Evolutionary conservation across 2,888 invertebrate genomes (phyloP), one percentile per base, ranked within the genome.

Genomic region (Bhutanitis thaidina): DNA sequence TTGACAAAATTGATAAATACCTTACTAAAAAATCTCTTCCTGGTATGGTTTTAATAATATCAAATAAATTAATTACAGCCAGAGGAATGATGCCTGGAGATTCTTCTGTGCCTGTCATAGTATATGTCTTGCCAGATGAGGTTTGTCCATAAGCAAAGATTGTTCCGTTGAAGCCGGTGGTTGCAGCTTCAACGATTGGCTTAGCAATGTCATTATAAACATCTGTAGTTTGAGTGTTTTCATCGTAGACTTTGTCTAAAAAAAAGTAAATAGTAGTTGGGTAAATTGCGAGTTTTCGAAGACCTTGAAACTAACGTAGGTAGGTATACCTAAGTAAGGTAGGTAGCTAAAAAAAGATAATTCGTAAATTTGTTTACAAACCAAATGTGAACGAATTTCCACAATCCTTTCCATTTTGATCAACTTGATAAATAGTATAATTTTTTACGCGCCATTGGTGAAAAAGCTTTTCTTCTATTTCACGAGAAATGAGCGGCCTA

Each of bases 131-230:
- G 47, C 97, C 97, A 0, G 96, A 96, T 0, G 96, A 95, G 3
- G 97, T 97, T 77, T 97, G 97, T 7, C 97, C 97, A 74, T 97
- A 97, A 0, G 97, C 96, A 83, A 97, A 96, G 58, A 97, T 93
- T 0, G 97, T 97, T 1, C 96, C 96, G 74, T 96, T 96, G 62
- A 95, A 93, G 1, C 96, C 96, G 56, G 92, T 90, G 10, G 94
- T 87, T 0, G 93, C 92, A 0, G 94, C 91, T 55, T 93, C 90
- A 1, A 96, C 93, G 55, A 96, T 93, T 0, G 94, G 94, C 61
- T 92, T 91, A 0, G 93, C 94, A 58, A 95, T 85, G 49, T 88
- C 90, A 57, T 93, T 75, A 69, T 94, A 96, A 0, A 96, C 91
- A 44, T 91, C 87, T 43, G 77, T 69, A 35, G 94, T 95, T 38